Base-by-base conservation (phyloP, 2,113 vertebrate species). In the Salvelinus sp. region DNA sequence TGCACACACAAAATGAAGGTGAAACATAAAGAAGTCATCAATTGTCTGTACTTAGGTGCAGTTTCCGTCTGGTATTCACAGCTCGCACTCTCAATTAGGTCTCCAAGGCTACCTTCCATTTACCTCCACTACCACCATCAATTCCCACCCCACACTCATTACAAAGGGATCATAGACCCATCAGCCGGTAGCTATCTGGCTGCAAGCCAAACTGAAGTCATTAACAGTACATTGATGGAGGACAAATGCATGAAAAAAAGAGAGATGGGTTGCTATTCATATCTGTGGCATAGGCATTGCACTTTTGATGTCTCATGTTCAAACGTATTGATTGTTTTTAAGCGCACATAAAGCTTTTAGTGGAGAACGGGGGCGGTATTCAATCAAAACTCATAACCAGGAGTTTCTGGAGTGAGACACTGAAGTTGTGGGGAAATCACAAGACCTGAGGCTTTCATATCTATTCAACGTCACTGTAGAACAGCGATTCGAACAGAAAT, bases 221-320 rank as follows among this genome's bases (percentile, higher is more conserved):
- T 82, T 83, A 82, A 74, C 73, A 50, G 2, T 67, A 76, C 54
- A 14, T 25, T 78, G 57, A 81, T 63, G 75, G 74, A 30, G 20
- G 12, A 71, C 73, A 78, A 78, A 75, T 66, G 78, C 65, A 71
- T 50, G 18, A 72, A 74, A 23, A 69, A 67, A 23, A 48, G 48
- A 1, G 18, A 50, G 69, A 65, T 3, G 25, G 33, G 69, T 22
- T 54, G 23, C 67, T 22, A 72, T 72, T 77, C 62, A 75, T 64
- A 78, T 77, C 76, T 50, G 58, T 68, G 22, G 69, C 50, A 14
- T 5, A 78, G 74, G 64, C 25, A 74, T 50, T 2, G 50, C 69
- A 82, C 44, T 23, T 70, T 71, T 57, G 22, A 47, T 47, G 79
- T 79, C 75, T 87, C 69, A 70, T 82, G 83, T 80, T 83, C 74